These are phyloP conservation scores for Trissolcus brochymenae DNA, from an alignment of 2,888 invertebrate genomes.

Conservation along the genomic window DNA sequence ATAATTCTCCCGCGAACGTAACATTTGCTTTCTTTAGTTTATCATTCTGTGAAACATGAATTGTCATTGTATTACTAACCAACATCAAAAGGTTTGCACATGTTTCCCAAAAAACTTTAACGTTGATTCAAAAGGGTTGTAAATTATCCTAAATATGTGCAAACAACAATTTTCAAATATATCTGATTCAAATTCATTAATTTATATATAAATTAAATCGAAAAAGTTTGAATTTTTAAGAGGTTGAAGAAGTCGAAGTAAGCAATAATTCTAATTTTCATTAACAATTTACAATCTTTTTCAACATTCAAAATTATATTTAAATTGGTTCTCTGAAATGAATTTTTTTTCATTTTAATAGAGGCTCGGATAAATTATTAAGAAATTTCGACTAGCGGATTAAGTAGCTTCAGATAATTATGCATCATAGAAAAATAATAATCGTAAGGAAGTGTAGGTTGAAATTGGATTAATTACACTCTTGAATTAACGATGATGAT, in stretches of 20 bases:
- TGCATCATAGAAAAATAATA: constrained; percentile 11
- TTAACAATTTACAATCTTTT: too few relatives aligned
- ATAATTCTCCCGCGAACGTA: too few relatives aligned
- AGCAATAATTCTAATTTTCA: too few relatives aligned
- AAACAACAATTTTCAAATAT: not conserved
- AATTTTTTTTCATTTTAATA: too few relatives aligned
- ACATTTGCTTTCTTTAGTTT: too few relatives aligned
- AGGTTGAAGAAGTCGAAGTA: too few relatives aligned
- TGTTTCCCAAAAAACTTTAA: constrained; percentile 7
- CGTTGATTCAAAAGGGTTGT: constrained; percentile 3
- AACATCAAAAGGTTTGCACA: not conserved
- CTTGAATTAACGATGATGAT: constrained; percentile 27
- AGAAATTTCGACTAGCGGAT: not conserved
- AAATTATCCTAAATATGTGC: constrained; percentile 19
- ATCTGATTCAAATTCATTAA: too few relatives aligned
- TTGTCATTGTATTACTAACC: not conserved
- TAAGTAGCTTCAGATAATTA: constrained; percentile 9
- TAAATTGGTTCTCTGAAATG: too few relatives aligned
- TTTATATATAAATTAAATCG: too few relatives aligned
- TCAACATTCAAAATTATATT: too few relatives aligned
- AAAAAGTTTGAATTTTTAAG: too few relatives aligned
- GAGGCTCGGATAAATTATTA: too few relatives aligned
- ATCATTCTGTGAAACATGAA: not conserved
- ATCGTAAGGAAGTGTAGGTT: constrained; percentile 30
- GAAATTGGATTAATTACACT: constrained; percentile 33